Conservation (phyloP, 2,888 invertebrate genomes). For the Melanotus villosus region DNA sequence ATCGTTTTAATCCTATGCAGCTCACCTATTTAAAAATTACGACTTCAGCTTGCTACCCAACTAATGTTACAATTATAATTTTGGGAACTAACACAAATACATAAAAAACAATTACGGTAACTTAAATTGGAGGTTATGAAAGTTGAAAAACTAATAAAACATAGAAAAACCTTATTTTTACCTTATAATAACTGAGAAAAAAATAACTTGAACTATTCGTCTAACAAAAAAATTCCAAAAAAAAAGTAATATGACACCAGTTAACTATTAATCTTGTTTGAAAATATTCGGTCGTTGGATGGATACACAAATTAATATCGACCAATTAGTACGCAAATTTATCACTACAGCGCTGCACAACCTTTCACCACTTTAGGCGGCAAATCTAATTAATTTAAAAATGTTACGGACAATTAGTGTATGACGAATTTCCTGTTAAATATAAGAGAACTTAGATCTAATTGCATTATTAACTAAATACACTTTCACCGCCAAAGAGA, state of each 20-base stretch:
- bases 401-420: not conserved
- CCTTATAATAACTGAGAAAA: constrained; percentile 11
- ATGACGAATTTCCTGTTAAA: no score
- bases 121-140: constrained; percentile 12
- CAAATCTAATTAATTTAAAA: not conserved
- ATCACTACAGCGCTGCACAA: not conserved
- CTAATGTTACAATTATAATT: not conserved
- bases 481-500: no score
- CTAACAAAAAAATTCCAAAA: constrained; percentile 21
- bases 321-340: not conserved
- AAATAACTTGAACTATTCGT: constrained; percentile 11
- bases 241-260: constrained; percentile 25
- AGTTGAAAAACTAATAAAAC: not conserved
- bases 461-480: no score
- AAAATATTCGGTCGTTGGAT: not conserved
- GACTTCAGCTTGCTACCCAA: not conserved
- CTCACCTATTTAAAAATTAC: constrained; percentile 41
- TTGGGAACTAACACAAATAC: not conserved
- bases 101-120: not conserved
- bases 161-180: not conserved
- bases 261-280: not conserved
- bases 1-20: constrained; percentile 47
- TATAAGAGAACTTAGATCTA: no score
- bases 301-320: not conserved
- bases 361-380: not conserved